Conservation (phyloP, 2,113 vertebrate genomes). For the Laticauda laticaudata region DNA sequence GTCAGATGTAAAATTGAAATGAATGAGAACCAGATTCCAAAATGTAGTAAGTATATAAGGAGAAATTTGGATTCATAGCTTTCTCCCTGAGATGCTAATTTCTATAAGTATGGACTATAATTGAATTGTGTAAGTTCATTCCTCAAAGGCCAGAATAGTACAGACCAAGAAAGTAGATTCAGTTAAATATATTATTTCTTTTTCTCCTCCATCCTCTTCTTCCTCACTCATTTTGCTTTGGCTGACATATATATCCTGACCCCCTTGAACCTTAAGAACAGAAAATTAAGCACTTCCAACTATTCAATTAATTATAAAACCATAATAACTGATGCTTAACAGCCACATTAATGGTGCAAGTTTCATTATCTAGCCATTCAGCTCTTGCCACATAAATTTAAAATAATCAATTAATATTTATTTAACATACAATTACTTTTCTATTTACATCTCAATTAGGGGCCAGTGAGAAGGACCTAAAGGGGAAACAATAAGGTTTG, state of each 20-base stretch:
- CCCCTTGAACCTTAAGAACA: constrained; percentile 41
- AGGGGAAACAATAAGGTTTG: background rate
- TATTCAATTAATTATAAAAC: constrained; percentile 66
- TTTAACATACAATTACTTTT: constrained; percentile 67
- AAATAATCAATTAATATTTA: constrained; percentile 74
- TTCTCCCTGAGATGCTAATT: too few relatives aligned
- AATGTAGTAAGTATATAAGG: too few relatives aligned
- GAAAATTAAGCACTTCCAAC: constrained; percentile 48
- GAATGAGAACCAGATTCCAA: too few relatives aligned
- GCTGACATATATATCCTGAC: constrained; percentile 48
- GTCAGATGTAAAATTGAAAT: too few relatives aligned
- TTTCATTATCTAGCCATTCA: constrained; percentile 66
- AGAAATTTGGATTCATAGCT: too few relatives aligned
- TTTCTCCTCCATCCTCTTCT: background rate
- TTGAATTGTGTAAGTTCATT: background rate
- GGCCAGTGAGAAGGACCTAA: constrained; percentile 35
- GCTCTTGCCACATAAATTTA: constrained; percentile 61
- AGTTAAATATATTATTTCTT: constrained; percentile 16
- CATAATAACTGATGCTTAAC: constrained; percentile 64
- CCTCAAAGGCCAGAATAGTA: background rate
- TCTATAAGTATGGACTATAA: background rate
- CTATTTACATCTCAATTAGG: constrained; percentile 61
- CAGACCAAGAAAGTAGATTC: background rate
- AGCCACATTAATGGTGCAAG: constrained; percentile 54
- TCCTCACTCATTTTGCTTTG: background rate